Conservation (phyloP, 2,113 vertebrate genomes). For the Neodon shergylaensis region DNA sequence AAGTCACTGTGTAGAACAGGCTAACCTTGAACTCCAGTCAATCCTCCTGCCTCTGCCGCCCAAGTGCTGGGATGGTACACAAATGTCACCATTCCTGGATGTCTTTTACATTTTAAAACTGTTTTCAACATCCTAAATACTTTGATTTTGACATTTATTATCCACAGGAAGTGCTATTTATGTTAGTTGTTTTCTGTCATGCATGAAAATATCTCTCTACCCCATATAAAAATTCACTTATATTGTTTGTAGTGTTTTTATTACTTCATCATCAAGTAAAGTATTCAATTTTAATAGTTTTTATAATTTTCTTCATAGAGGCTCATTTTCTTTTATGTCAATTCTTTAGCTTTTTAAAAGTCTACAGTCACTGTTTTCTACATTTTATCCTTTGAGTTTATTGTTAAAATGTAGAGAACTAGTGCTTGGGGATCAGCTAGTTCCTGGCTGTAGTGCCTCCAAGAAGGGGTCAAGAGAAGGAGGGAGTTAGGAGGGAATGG, state of each 20-base stretch:
- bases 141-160: neutral
- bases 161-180: neutral
- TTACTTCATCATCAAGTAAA: neutral
- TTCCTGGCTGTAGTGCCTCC: neutral
- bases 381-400: neutral
- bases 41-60: neutral
- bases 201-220: neutral
- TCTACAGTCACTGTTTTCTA: neutral
- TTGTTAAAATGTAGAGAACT: neutral
- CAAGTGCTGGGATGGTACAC: neutral
- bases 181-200: neutral
- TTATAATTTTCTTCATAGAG: too few relatives aligned
- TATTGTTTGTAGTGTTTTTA: neutral
- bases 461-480: neutral
- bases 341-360: neutral
- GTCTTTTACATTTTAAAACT: neutral
- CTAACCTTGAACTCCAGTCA: neutral
- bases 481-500: neutral
- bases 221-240: neutral
- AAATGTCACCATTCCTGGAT: neutral
- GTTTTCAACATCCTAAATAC: neutral
- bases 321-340: neutral
- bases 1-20: neutral
- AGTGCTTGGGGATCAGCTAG: neutral
- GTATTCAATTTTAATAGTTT: neutral